These are phyloP conservation scores for Amazonetta brasiliensis DNA, from an alignment of 2,797 vertebrate species.

Conservation along the genomic window DNA sequence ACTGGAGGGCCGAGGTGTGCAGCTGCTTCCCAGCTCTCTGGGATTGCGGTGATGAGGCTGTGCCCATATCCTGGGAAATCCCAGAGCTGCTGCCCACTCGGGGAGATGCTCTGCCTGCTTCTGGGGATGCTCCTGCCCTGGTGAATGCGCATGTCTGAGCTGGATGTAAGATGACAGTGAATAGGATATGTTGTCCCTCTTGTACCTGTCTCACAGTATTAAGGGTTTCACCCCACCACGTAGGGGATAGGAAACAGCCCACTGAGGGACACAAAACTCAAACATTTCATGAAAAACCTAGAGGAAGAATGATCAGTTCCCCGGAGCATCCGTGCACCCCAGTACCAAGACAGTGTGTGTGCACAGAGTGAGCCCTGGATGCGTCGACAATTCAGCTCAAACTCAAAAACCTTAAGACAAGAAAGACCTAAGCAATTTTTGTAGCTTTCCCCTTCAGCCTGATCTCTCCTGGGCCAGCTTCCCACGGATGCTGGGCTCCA, in stretches of 20 bases:
- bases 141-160: not conserved
- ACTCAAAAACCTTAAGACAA: not conserved
- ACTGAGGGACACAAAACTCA: not conserved
- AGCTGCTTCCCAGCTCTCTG: not conserved
- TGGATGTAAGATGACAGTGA: not conserved
- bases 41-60: not conserved
- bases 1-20: accelerated
- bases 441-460: not conserved
- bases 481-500: accelerated
- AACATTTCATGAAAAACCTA: not conserved
- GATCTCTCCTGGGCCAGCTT: not conserved
- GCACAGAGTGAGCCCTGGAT: not conserved
- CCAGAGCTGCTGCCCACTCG: accelerated
- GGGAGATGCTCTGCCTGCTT: not conserved
- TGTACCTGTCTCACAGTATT: accelerated
- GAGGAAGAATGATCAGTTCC: not conserved
- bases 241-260: not conserved
- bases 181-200: not conserved
- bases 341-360: accelerated
- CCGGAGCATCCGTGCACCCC: accelerated
- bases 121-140: not conserved
- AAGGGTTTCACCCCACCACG: not conserved
- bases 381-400: not conserved
- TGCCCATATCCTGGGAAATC: not conserved
- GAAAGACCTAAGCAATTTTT: not conserved